Base-by-base conservation (phyloP, 2,797 vertebrate genomes). In the Ctenosaura bakeri region DNA sequence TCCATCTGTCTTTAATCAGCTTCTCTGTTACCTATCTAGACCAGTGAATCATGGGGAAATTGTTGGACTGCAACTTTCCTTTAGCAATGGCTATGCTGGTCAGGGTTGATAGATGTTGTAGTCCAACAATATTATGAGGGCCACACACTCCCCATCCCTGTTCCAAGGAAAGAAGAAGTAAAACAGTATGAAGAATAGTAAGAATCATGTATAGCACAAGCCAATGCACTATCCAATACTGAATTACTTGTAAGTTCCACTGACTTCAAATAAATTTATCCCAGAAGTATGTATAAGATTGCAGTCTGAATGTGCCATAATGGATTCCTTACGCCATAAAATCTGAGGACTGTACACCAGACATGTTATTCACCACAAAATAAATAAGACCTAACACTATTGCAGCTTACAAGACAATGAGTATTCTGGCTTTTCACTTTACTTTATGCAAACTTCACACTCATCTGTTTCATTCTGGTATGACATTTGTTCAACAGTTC, bases 101-200 rank as follows among this genome's bases (percentile, higher is more conserved):
- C 6, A 26, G 12, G n/a, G 77, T 12, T 50, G 26, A 78, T 50
- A 29, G 24, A 4, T 50, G 46, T 26, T 78, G 24, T 26, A 46
- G 38, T 77, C 7, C 74, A 38, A 77, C 38, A 77, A 38, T 18
- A 42, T 77, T 8, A 22, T 20, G 16, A 77, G 38, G 38, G 3
- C 74, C 74, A 77, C 20, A 22, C 8, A 77, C 20, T 24, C 29
- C 5, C 6, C 38, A 38, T 42, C 20, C 22, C 74, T 24, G 12
- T 50, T 32, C 54, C 50, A 38, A 76, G n/a, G 29, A n/a, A 76
- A 78, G 50, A 35, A 74, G 71, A 82, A 35, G 24, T 1, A 46
- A 78, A 85, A 69, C 35, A 78, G 32, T n/a, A 64, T 26, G 78
- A 77, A 46, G 59, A 84, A 84, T 29, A 54, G 50, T 6, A 89